Evolutionary conservation across 2,797 vertebrate genomes (phyloP).

Genomic region (Lepidocolaptes lacrymiger): DNA sequence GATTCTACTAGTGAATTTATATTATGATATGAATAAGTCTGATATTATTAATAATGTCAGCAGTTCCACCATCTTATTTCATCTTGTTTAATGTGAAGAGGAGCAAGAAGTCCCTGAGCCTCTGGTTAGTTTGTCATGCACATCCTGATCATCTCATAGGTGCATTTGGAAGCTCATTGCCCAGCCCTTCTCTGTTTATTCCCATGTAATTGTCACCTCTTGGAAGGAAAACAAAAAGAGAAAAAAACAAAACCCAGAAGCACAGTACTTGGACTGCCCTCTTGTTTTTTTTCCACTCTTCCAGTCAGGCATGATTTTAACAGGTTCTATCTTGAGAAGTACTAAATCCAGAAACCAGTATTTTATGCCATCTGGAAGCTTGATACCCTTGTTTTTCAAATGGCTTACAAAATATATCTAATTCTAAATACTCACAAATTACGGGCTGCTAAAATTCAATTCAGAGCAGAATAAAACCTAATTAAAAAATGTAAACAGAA

Average conservation of each 20-base stretch:
- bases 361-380: conserved; percentile 63
- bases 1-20: not conserved
- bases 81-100: not conserved
- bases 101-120: not conserved
- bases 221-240: not conserved
- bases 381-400: conserved; percentile 60
- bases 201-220: not conserved
- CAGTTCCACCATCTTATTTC: not conserved
- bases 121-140: not conserved
- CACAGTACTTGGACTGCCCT: conserved; percentile 14
- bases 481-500: not conserved
- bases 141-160: not conserved
- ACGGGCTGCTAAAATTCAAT: not conserved
- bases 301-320: conserved; percentile 50
- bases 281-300: conserved; percentile 34
- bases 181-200: not conserved
- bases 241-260: not conserved
- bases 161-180: not conserved
- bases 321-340: conserved; percentile 54
- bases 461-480: not conserved
- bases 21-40: not conserved
- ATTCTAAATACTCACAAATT: conserved; percentile 46
- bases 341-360: conserved; percentile 61
- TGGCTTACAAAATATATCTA: conserved; percentile 38
- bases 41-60: not conserved